Base-by-base conservation (phyloP, 2,113 vertebrate genomes). In the Calidris pugnax region DNA sequence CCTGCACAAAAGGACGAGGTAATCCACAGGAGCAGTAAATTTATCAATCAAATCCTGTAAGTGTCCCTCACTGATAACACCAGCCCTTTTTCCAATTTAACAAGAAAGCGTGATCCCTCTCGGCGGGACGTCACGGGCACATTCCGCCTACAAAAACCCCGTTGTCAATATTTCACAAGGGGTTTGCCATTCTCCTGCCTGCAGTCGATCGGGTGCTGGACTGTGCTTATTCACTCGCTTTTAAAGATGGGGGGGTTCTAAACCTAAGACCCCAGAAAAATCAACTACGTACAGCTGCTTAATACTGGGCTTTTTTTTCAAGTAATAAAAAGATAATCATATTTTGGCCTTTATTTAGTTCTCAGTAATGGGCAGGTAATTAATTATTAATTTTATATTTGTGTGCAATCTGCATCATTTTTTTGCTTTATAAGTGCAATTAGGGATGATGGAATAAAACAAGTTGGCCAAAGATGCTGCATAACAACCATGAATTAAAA, bases 1-100 rank as follows among this genome's bases (percentile, higher is more conserved):
- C 94, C 76, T 72, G 86, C 92, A 94, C 81, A 95, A 96, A 97
- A 93, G 93, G 82, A 97, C 89, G 27, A 97, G 97, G 90, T 96
- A 97, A 96, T 96, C 96, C 93, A 91, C 69, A 92, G 82, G 72
- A 96, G 92, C 89, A 96, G 92, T 94, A 95, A 96, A 97, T 96
- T 97, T 97, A 96, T 97, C 97, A 96, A 85, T 96, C 93, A 95
- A 96, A 97, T 94, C 92, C 94, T 69, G 5, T 92, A 97, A 97
- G 86, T 66, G 74, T 97, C 97, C 90, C 94, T 91, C 3, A 1
- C 90, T 89, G 96, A 97, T 97, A 97, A 97, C 89, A 85, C 22
- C 16, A 20, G 47, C 91, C 60, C 59, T 91, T 95, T 97, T 90
- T 85, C 43, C 12, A 87, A 69, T 93, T 96, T 93, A 95, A 94